Percentiles rank a stretch among this genome's conserved stretches.
phyloP scores from a whole-genome alignment of 1,140 invertebrate species.

The Nylanderia fulva region DNA sequence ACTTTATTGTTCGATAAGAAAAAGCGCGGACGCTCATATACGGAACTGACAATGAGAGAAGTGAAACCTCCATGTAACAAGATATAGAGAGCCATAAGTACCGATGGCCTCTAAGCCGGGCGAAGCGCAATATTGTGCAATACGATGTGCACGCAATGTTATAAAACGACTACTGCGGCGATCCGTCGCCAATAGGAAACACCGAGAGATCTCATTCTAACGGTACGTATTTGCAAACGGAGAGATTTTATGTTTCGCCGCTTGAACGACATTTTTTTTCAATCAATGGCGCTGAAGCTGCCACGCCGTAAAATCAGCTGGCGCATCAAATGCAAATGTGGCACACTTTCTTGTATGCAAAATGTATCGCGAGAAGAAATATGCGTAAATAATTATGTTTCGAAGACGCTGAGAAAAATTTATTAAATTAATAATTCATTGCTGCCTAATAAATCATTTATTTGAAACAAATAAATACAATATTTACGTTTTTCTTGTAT shows the following conservation, averaged over 20 bases:
- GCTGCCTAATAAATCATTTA: too few species aligned
- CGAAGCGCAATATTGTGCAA: constrained; percentile 61
- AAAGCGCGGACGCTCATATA: neutral
- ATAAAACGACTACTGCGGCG: neutral
- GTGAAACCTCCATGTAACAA: neutral
- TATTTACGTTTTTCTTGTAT: too few species aligned
- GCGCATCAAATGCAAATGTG: neutral
- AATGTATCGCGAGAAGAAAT: neutral
- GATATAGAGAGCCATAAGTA: constrained; percentile 24
- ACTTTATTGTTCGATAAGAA: constrained; percentile 55
- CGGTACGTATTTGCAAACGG: neutral
- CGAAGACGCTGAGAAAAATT: too few species aligned
- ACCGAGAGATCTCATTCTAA: neutral
- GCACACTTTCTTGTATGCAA: neutral
- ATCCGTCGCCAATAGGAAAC: neutral
- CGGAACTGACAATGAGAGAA: too few species aligned
- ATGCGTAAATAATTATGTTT: neutral
- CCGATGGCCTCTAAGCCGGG: neutral
- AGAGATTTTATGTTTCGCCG: neutral
- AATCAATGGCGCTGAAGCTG: neutral
- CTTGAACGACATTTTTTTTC: neutral
- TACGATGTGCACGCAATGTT: constrained; percentile 6
- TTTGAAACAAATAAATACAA: too few species aligned
- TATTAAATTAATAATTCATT: too few species aligned
- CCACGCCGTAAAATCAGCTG: neutral